Percentiles rank a stretch among this genome's conserved stretches.
Conservation (phyloP, 2,888 invertebrate genomes). For the Tortrix viridana region DNA sequence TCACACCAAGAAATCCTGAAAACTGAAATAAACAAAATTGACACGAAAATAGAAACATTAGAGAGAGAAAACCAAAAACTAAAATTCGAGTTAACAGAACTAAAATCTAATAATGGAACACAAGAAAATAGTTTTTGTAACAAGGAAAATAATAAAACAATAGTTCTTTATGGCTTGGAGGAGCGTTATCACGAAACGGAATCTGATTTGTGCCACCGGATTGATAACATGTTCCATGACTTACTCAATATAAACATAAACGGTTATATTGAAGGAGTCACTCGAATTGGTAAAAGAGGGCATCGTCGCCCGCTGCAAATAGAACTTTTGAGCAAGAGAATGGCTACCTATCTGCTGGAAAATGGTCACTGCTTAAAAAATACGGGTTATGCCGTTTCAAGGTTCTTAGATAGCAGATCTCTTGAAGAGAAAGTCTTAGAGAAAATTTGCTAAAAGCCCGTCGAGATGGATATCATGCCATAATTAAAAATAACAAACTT, state of each 20-base stretch:
- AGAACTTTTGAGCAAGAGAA: slow-evolving; percentile 9
- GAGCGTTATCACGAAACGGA: slow-evolving; percentile 1
- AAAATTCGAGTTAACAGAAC: not conserved
- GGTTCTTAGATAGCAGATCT: not conserved
- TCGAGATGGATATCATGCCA: slow-evolving; percentile 6
- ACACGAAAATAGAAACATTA: not conserved
- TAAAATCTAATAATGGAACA: not conserved
- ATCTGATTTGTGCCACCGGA: slow-evolving; percentile 2
- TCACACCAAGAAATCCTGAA: not conserved
- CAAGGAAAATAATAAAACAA: not conserved
- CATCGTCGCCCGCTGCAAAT: slow-evolving; percentile 17
- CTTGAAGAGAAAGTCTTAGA: not conserved
- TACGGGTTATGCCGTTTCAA: slow-evolving; percentile 2
- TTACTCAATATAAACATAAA: slow-evolving; percentile 13
- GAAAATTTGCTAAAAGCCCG: slow-evolving; percentile 4
- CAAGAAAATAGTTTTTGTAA: not conserved
- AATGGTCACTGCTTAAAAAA: slow-evolving; percentile 5
- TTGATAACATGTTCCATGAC: slow-evolving; percentile 10
- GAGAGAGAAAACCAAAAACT: not conserved
- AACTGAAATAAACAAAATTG: not conserved
- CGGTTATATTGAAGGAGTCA: slow-evolving; percentile 14
- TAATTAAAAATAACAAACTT: slow-evolving; percentile 11
- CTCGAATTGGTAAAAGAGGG: slow-evolving; percentile 14
- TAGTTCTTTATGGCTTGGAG: slow-evolving; percentile 15
- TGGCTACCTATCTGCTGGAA: slow-evolving; percentile 7